phyloP scores from a whole-genome alignment of 2,888 invertebrate species.

The Anoplius nigerrimus region DNA sequence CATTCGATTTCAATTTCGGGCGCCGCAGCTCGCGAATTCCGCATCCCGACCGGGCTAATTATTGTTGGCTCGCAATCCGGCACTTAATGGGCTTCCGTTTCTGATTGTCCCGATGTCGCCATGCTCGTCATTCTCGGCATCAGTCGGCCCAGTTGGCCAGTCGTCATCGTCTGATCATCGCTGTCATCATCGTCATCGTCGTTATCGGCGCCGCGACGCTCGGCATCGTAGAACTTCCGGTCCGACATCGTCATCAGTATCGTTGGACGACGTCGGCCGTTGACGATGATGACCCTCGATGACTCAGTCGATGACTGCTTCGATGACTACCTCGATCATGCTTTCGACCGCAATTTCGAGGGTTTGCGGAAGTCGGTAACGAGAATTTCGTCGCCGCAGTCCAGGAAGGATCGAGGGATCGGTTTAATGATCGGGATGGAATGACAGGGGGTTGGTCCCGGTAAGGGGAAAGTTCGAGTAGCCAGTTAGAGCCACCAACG shows the following conservation, averaged over 20 bases:
- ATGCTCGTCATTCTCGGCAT: constrained; percentile 16
- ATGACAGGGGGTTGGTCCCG: constrained; percentile 46
- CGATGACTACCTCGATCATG: background rate
- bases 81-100: constrained; percentile 48
- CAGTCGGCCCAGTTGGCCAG: constrained; percentile 22
- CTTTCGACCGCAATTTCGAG: background rate
- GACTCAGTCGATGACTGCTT: too few species aligned
- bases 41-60: constrained; percentile 37
- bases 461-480: too few species aligned
- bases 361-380: background rate
- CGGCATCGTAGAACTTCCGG: background rate
- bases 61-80: constrained; percentile 44
- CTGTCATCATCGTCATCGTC: background rate
- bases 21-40: constrained; percentile 10
- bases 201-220: background rate
- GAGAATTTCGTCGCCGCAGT: constrained; percentile 23
- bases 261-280: constrained; percentile 3
- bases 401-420: constrained; percentile 38
- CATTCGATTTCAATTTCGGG: constrained; percentile 49
- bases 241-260: background rate
- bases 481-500: too few species aligned
- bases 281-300: background rate
- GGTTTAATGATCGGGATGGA: constrained; percentile 28
- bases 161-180: constrained; percentile 10
- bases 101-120: constrained; percentile 43